phyloP scores from a whole-genome alignment of 35 echinoderm and acorn worm species.

The Anneissia japonica region DNA sequence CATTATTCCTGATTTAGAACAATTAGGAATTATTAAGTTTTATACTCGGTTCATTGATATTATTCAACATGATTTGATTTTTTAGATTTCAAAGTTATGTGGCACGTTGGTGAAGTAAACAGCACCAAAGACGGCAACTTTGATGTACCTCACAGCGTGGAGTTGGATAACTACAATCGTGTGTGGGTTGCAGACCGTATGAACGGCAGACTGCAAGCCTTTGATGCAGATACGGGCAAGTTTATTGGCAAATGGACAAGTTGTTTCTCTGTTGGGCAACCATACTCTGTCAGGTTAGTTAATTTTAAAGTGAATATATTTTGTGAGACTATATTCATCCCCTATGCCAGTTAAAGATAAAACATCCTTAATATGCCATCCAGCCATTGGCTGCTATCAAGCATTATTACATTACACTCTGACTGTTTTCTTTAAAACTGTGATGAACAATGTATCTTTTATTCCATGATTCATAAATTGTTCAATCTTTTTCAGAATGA shows the following conservation, averaged over 20 bases:
- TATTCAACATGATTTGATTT: neutral
- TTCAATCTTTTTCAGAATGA: constrained; percentile 47
- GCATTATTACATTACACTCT: no score
- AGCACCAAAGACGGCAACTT: constrained; percentile 52
- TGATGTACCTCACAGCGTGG: constrained; percentile 81
- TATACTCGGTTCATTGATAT: neutral
- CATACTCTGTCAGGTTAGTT: constrained; percentile 89
- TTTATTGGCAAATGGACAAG: constrained; percentile 35
- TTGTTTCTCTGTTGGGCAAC: constrained; percentile 66
- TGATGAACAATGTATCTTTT: neutral
- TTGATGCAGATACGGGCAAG: constrained; percentile 41
- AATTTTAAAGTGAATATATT: no score
- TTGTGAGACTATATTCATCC: no score
- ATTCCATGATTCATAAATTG: neutral
- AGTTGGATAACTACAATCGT: constrained; percentile 37
- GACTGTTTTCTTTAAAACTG: no score
- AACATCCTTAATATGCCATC: no score
- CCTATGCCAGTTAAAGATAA: no score
- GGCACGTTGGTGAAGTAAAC: constrained; percentile 46
- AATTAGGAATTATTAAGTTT: no score
- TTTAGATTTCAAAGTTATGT: constrained; percentile 41
- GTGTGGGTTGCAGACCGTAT: constrained; percentile 93
- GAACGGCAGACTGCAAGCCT: constrained; percentile 71
- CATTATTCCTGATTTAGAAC: no score
- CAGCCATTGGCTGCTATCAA: no score